Conservation (phyloP, 2,797 vertebrate species). For the Acanthurus lineatus region DNA sequence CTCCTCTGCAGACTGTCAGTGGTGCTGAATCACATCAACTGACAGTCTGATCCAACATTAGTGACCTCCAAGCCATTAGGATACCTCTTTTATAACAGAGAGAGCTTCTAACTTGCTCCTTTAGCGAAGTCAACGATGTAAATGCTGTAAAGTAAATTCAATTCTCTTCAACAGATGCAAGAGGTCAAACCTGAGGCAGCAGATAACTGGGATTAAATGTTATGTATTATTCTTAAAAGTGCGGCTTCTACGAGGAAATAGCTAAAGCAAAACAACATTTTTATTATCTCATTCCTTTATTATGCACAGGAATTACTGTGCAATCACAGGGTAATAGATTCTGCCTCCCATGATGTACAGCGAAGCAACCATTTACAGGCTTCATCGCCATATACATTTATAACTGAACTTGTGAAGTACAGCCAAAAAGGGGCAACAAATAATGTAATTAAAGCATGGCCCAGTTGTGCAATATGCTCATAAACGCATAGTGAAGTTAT, state of each 20-base stretch:
- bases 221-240: background rate
- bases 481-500: background rate
- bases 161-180: background rate
- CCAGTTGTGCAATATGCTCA: constrained; percentile 2
- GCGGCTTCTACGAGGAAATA: background rate
- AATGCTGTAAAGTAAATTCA: no score
- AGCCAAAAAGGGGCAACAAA: background rate
- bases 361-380: background rate
- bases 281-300: background rate
- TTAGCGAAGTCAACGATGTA: no score
- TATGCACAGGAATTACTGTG: background rate
- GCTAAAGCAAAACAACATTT: background rate
- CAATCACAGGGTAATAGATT: background rate
- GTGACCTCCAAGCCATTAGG: background rate
- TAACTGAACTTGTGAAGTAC: background rate
- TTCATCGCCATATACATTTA: background rate
- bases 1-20: constrained; percentile 9
- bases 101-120: constrained; percentile 16
- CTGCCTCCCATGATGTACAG: background rate
- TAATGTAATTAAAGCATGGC: background rate
- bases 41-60: constrained; percentile 5
- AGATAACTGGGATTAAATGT: constrained; percentile 21
- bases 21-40: constrained; percentile 29
- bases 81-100: background rate
- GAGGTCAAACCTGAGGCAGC: background rate